Conservation (phyloP, 2,888 invertebrate species). For the Pyralis farinalis region DNA sequence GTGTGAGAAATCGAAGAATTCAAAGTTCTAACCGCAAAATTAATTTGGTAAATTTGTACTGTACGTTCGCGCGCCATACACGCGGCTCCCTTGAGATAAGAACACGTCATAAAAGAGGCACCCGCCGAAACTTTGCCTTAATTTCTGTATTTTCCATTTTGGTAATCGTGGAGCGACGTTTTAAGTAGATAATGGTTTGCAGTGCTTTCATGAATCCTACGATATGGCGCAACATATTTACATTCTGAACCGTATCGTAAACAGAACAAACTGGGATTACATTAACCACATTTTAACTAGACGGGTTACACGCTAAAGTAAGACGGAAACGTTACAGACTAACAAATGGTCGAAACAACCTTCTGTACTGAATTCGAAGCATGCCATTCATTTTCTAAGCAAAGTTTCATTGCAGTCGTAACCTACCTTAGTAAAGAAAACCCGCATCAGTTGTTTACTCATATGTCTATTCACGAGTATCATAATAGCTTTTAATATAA, state of each 20-base stretch:
- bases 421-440: too few relatives aligned
- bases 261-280: slow-evolving; percentile 2
- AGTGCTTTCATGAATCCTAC: slow-evolving; percentile 21
- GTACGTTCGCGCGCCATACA: slow-evolving; percentile 37
- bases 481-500: too few relatives aligned
- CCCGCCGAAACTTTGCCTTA: slow-evolving; percentile 66
- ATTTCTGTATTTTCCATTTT: slow-evolving; percentile 60
- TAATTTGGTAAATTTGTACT: slow-evolving; percentile 32
- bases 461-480: too few relatives aligned
- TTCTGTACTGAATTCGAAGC: too few relatives aligned
- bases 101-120: slow-evolving; percentile 71
- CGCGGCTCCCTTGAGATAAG: slow-evolving; percentile 63
- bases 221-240: slow-evolving; percentile 13
- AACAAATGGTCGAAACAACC: too few relatives aligned
- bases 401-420: too few relatives aligned
- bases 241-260: slow-evolving; percentile 8
- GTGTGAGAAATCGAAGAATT: slow-evolving; percentile 20
- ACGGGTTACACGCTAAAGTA: neutral
- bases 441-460: too few relatives aligned
- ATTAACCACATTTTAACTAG: slow-evolving; percentile 2
- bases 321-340: too few relatives aligned
- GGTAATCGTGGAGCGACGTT: slow-evolving; percentile 43
- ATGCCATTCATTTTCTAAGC: too few relatives aligned
- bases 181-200: slow-evolving; percentile 42
- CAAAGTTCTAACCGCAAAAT: slow-evolving; percentile 34